Evolutionary conservation across 30 jellyfish, hydroid and myxozoan genomes (phyloP), one percentile per base, ranked within the genome.

Genomic region (Catostylus mosaicus): DNA sequence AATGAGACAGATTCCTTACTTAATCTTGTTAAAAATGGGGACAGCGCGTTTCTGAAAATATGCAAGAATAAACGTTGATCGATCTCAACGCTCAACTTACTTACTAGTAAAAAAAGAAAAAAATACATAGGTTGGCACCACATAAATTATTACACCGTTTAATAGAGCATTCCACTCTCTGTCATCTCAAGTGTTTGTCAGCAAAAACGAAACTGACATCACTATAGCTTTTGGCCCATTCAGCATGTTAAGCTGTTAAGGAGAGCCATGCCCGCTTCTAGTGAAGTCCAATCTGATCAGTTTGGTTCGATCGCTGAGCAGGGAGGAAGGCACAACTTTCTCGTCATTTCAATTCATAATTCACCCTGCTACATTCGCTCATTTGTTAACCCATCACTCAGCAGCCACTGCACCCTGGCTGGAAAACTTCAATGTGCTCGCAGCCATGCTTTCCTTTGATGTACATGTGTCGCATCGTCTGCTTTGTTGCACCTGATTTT

Each of bases 221-320:
- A 33, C 78, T 61, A 57, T 69, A 59, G 60, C 37, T 52, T 77
- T 57, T 77, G 69, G 84, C 22, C 63, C 63, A 50, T 50, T 50
- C 63, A 50, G 63, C n/a, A 50, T 50, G 63, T 27, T n/a, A 14
- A 74, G 30, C 76, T 18, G 78, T 51, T 18, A 27, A 26, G 34
- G 87, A 14, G 76, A 47, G 40, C 76, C 26, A 26, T 22, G 78
- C 87, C 87, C 51, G 63, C n/a, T 52, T 77, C 52, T 77, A 18
- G 80, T 56, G 19, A 77, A 59, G 67, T 77, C 88, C 80, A 77
- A 36, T 43, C 61, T 34, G 35, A 77, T 54, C 79, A 77, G 69
- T 46, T 62, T 77, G 46, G 80, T 77, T 32, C 78, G 67, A 59
- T 59, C 88, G 20, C 69, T 62, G 88, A 37, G 59, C 30, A 67